Evolutionary conservation across 2,888 invertebrate species (phyloP).

Genomic region (Diplazon laetatorius): DNA sequence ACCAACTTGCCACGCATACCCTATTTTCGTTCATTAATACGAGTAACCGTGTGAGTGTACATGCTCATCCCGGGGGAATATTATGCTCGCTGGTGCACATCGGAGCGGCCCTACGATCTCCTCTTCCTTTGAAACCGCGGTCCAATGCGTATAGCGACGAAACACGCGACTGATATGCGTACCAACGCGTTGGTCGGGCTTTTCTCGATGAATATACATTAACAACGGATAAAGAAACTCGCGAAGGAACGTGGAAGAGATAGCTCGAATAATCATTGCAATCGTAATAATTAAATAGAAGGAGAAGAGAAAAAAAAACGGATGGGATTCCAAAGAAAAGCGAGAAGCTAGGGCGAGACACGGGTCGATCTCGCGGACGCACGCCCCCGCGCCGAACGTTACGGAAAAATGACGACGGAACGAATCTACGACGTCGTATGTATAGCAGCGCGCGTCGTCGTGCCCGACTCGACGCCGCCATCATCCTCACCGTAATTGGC

Average conservation of each 20-base stretch:
- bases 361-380: too few species aligned
- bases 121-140: too few species aligned
- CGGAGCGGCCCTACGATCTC: too few species aligned
- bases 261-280: slow-evolving; percentile 4
- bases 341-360: background rate
- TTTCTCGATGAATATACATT: slow-evolving; percentile 21
- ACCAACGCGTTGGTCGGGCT: slow-evolving; percentile 1
- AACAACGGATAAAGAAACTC: slow-evolving; percentile 34
- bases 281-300: too few species aligned
- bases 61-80: too few species aligned
- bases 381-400: slow-evolving; percentile 30
- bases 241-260: slow-evolving; percentile 13
- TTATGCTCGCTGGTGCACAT: too few species aligned
- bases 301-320: background rate
- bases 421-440: background rate
- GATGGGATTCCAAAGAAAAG: background rate
- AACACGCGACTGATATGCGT: too few species aligned
- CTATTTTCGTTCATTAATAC: slow-evolving; percentile 54
- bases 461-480: slow-evolving; percentile 28
- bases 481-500: slow-evolving; percentile 48
- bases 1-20: slow-evolving; percentile 16
- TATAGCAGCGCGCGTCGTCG: slow-evolving; percentile 2
- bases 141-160: too few species aligned
- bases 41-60: too few species aligned
- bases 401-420: slow-evolving; percentile 24